Conservation (phyloP, 2,113 vertebrate species). For the Phoenicopterus ruber region DNA sequence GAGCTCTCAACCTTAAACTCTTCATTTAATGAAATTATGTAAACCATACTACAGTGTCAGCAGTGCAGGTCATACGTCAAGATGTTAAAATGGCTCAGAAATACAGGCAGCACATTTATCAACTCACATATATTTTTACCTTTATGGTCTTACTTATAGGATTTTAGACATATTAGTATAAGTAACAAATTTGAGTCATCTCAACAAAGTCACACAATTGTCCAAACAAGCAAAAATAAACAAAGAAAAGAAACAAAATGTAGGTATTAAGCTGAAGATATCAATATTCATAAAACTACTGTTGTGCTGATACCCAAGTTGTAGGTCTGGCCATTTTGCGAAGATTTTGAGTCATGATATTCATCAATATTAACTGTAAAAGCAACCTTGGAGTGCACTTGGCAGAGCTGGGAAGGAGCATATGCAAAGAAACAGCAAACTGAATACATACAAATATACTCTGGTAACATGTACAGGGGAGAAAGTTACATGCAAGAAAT, state of each 20-base stretch:
- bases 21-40: background rate
- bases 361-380: background rate
- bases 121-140: background rate
- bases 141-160: background rate
- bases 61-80: background rate
- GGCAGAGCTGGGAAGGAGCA: background rate
- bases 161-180: background rate
- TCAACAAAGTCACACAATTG: background rate
- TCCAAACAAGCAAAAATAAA: background rate
- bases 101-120: background rate
- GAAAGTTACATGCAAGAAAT: background rate
- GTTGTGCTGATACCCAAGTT: background rate
- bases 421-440: background rate
- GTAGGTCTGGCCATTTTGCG: background rate
- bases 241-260: accelerated
- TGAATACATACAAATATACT: background rate
- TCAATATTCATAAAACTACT: background rate
- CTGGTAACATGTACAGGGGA: too few species aligned
- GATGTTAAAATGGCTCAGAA: background rate
- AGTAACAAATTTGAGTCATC: background rate
- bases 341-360: background rate
- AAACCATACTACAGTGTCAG: background rate
- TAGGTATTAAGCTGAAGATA: background rate
- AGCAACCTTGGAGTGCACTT: background rate
- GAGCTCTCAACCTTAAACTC: background rate